A percentile compares a stretch with the other conserved stretches of the same genome.
Evolutionary conservation across 2,797 vertebrate species (phyloP).

Genomic region (Aselliscus stoliczkanus): DNA sequence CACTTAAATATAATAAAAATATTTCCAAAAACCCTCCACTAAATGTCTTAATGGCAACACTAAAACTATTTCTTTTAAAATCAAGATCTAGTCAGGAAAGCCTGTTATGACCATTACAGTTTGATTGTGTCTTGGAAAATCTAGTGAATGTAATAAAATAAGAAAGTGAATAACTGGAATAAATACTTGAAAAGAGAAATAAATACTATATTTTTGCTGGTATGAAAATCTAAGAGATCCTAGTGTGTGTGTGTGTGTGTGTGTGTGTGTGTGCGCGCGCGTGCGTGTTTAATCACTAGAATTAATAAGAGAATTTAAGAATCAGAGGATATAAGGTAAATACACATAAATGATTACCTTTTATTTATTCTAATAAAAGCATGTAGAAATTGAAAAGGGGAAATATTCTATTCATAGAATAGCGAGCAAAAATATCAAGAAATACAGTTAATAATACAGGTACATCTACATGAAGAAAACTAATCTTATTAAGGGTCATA

Average conservation of each 20-base stretch:
- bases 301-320: background rate
- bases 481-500: background rate
- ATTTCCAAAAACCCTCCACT: background rate
- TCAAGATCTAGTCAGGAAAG: background rate
- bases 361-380: background rate
- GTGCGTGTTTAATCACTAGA: background rate
- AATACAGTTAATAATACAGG: background rate
- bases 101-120: background rate
- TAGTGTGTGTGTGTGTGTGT: background rate
- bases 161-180: background rate
- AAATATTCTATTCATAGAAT: background rate
- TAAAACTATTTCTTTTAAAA: background rate
- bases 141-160: background rate
- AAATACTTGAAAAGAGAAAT: background rate
- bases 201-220: background rate
- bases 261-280: background rate
- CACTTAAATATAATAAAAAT: background rate
- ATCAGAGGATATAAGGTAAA: background rate
- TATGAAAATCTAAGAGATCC: background rate
- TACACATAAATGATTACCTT: background rate
- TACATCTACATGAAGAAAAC: background rate
- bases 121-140: background rate
- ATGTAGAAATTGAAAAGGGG: background rate
- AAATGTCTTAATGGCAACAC: background rate
- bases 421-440: background rate